phyloP scores from a whole-genome alignment of 1,140 invertebrate species.

The Bactericera cockerelli region DNA sequence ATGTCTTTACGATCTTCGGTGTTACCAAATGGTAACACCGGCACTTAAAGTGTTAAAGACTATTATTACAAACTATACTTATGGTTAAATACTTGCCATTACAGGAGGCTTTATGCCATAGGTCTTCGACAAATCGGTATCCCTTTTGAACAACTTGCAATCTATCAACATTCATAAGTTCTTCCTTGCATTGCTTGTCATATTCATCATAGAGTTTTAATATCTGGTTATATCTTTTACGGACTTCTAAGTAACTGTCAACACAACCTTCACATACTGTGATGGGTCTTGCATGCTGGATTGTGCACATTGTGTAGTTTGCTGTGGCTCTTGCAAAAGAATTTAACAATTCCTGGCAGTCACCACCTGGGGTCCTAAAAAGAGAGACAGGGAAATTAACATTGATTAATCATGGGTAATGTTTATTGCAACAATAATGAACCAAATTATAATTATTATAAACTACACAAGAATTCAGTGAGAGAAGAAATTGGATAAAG shows the following conservation, averaged over 20 bases:
- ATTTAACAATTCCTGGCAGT: slow-evolving; percentile 17
- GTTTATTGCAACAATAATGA: too few relatives aligned
- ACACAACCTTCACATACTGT: slow-evolving; percentile 17
- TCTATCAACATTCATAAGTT: slow-evolving; percentile 21
- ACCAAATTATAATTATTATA: too few relatives aligned
- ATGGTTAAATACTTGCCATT: slow-evolving; percentile 17
- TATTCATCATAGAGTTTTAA: slow-evolving; percentile 14
- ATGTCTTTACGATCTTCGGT: too few relatives aligned
- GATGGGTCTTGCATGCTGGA: slow-evolving; percentile 19
- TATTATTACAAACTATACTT: too few relatives aligned
- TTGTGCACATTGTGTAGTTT: slow-evolving; percentile 19
- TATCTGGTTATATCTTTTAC: slow-evolving; percentile 13
- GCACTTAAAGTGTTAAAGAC: too few relatives aligned
- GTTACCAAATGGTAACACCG: too few relatives aligned
- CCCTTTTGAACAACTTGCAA: slow-evolving; percentile 19
- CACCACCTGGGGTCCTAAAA: slow-evolving; percentile 11
- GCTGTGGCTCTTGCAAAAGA: slow-evolving; percentile 17
- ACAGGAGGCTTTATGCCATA: slow-evolving; percentile 21
- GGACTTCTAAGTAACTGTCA: slow-evolving; percentile 13
- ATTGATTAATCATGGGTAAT: too few relatives aligned
- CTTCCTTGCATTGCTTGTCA: slow-evolving; percentile 17
- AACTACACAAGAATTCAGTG: too few relatives aligned
- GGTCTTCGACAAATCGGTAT: slow-evolving; percentile 19
- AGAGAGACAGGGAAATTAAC: too few relatives aligned
- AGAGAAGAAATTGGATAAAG: too few relatives aligned